Evolutionary conservation across 2,888 invertebrate genomes (phyloP).

Genomic region (Graphium colonna): DNA sequence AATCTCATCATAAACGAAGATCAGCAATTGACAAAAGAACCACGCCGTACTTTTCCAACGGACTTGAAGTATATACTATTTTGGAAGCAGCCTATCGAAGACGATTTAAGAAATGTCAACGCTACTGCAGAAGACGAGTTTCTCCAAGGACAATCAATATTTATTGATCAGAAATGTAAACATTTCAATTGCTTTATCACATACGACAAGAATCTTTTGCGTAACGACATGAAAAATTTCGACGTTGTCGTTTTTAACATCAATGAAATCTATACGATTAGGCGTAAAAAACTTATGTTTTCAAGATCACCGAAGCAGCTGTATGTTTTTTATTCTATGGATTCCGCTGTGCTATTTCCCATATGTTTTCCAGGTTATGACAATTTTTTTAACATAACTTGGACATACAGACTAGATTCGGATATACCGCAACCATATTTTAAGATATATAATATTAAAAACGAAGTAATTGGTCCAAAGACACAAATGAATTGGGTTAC

Average conservation of each 20-base stretch:
- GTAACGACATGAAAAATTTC: slow-evolving; percentile 43
- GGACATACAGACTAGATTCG: slow-evolving; percentile 65
- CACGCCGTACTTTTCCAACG: slow-evolving; percentile 39
- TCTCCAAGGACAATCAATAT: slow-evolving; percentile 44
- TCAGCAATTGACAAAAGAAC: background rate
- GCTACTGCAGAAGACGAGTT: slow-evolving; percentile 32
- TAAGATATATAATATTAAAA: slow-evolving; percentile 41
- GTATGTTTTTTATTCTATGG: slow-evolving; percentile 59
- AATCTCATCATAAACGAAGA: slow-evolving; percentile 8
- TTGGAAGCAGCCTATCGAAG: slow-evolving; percentile 43
- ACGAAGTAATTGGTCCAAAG: slow-evolving; percentile 50
- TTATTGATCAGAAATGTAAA: slow-evolving; percentile 58
- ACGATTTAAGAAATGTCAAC: slow-evolving; percentile 29
- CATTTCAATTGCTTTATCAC: slow-evolving; percentile 62
- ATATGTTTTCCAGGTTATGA: slow-evolving; percentile 53
- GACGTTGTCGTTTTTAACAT: slow-evolving; percentile 60
- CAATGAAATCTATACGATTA: slow-evolving; percentile 41
- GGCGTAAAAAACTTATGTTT: slow-evolving; percentile 36
- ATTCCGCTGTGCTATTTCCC: slow-evolving; percentile 49
- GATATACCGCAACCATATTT: slow-evolving; percentile 59
- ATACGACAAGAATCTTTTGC: slow-evolving; percentile 45
- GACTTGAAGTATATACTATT: slow-evolving; percentile 65
- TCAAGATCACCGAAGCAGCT: slow-evolving; percentile 48
- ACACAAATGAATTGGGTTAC: slow-evolving; percentile 43
- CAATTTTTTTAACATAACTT: slow-evolving; percentile 67